Conservation (phyloP, 2,797 vertebrate species). For the Coluber constrictor region DNA sequence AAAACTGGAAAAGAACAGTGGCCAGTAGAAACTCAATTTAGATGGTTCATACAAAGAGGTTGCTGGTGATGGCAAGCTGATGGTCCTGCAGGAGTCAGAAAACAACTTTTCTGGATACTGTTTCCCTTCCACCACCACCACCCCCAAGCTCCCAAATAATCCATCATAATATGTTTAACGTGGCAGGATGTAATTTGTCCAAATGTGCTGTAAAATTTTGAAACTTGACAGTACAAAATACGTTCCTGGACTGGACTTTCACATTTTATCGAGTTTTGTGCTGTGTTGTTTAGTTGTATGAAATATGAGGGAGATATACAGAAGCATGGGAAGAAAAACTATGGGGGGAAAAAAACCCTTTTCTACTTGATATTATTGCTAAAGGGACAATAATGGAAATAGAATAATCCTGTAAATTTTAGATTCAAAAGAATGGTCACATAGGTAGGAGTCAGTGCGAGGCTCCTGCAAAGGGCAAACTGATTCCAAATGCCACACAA, state of each 20-base stretch:
- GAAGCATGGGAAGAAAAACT: neutral
- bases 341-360: neutral
- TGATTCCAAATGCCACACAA: neutral
- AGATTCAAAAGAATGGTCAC: neutral
- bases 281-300: neutral
- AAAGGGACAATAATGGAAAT: neutral
- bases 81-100: neutral
- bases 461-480: constrained; percentile 6
- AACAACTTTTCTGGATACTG: neutral
- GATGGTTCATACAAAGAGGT: neutral
- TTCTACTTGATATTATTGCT: neutral
- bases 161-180: neutral
- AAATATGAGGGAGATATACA: neutral
- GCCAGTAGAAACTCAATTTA: neutral
- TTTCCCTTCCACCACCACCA: fast-evolving
- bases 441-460: neutral
- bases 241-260: neutral
- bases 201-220: neutral
- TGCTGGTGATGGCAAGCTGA: neutral
- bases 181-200: neutral
- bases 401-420: neutral
- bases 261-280: neutral
- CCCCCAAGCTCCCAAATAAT: too few species aligned
- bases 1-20: neutral
- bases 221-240: neutral